A percentile compares a stretch with the other conserved stretches of the same genome.
Conservation (phyloP, 2,113 vertebrate genomes). For the Gadus macrocephalus region DNA sequence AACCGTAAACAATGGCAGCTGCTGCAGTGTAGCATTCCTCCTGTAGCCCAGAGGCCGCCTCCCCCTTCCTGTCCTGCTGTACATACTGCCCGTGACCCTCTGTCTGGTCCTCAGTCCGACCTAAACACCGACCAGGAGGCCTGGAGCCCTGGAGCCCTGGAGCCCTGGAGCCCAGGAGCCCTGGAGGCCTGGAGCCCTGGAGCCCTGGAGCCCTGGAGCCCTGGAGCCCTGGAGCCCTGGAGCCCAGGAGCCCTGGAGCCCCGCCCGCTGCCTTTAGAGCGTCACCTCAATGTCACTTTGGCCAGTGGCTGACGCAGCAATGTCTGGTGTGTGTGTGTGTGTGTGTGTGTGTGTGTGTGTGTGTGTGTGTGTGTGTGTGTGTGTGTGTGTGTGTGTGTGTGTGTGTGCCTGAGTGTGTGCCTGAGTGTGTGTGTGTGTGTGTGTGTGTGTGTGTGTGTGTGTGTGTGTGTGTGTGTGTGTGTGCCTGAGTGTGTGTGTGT, state of each 20-base stretch:
- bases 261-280: constrained; percentile 14
- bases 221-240: too few relatives aligned
- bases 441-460: too few relatives aligned
- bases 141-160: too few relatives aligned
- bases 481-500: too few relatives aligned
- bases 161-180: too few relatives aligned
- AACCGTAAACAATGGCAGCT: constrained; percentile 41
- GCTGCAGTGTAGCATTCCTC: constrained; percentile 24
- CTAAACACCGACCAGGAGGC: neutral
- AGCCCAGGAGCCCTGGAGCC: too few relatives aligned
- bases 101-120: neutral
- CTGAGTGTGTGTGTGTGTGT: too few relatives aligned
- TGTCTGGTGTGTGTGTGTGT: neutral
- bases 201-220: too few relatives aligned
- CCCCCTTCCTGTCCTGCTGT: neutral
- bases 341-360: neutral
- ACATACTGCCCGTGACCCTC: constrained; percentile 4
- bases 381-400: constrained; percentile 1
- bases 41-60: neutral
- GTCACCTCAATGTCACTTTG: constrained; percentile 49
- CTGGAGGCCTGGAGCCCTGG: too few relatives aligned
- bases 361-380: constrained; percentile 20
- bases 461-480: too few relatives aligned
- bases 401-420: too few relatives aligned
- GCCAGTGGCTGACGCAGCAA: constrained; percentile 42